Conservation (phyloP, 2,888 invertebrate species). For the Cryptophagus acutangulus region DNA sequence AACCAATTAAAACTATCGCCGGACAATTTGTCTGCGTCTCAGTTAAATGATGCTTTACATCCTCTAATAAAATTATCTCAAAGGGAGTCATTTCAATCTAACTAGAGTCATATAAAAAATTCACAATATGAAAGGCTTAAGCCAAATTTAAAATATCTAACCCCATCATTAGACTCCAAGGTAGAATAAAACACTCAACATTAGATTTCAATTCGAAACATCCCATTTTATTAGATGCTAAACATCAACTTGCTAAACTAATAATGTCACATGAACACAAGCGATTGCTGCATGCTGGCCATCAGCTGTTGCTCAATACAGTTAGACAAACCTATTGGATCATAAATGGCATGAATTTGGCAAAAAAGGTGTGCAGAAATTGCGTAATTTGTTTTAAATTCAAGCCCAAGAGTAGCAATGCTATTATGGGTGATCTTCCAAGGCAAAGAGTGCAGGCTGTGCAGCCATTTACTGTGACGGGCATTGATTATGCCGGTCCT, state of each 20-base stretch:
- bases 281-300: constrained; percentile 4
- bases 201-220: background rate
- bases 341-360: background rate
- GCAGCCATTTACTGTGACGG: constrained; percentile 5
- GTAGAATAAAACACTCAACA: constrained; percentile 2
- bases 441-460: background rate
- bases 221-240: constrained; percentile 6
- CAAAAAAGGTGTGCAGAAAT: background rate
- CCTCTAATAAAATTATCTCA: too few species aligned
- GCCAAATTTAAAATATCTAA: constrained; percentile 4
- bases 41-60: constrained; percentile 1
- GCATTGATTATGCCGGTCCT: constrained; percentile 18
- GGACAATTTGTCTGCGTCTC: too few species aligned
- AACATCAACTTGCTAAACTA: background rate
- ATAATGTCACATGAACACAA: constrained; percentile 4
- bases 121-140: too few species aligned
- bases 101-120: too few species aligned
- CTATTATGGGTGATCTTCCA: constrained; percentile 3
- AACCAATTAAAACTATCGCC: too few species aligned
- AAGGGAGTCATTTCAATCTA: too few species aligned
- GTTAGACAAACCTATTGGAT: constrained; percentile 8
- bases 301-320: background rate
- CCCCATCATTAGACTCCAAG: constrained; percentile 10
- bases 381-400: constrained; percentile 9
- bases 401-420: too few species aligned